These are phyloP conservation scores for Vulpes lagopus DNA, from an alignment of 2,113 vertebrate genomes.

Conservation along the genomic window DNA sequence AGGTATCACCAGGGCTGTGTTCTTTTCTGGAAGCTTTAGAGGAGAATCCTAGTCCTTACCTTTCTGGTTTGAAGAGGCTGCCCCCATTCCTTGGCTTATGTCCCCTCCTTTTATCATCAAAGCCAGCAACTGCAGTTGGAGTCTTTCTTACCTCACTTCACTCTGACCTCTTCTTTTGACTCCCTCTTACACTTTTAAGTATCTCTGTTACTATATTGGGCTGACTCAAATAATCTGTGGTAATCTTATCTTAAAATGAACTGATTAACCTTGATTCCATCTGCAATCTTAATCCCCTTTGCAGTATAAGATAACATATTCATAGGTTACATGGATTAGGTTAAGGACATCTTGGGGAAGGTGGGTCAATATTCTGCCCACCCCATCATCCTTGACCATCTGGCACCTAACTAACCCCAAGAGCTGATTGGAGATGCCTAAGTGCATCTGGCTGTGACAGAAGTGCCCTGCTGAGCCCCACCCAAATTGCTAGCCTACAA, in stretches of 20 bases:
- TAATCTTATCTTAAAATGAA: slow-evolving; percentile 2
- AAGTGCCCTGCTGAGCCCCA: background rate
- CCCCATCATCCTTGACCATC: background rate
- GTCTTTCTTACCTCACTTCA: background rate
- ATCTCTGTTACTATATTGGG: background rate
- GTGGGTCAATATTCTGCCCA: background rate
- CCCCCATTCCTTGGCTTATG: background rate
- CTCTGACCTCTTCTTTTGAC: background rate
- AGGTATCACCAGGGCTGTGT: background rate
- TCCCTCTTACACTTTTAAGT: background rate
- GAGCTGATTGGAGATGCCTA: background rate
- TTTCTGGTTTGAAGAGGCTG: background rate
- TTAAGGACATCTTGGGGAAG: background rate
- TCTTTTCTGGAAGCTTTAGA: background rate
- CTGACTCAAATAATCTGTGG: background rate
- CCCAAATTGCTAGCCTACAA: background rate
- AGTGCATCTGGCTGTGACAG: background rate
- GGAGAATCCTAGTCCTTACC: background rate
- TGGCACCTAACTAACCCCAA: background rate
- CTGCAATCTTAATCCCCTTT: background rate
- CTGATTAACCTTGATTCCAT: background rate
- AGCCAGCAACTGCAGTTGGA: background rate
- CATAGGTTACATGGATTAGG: background rate
- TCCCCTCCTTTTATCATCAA: background rate
- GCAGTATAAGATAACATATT: background rate